These are phyloP conservation scores for Drosophila paulistorum DNA, from an alignment of 1,140 invertebrate genomes.

Conservation along the genomic window DNA sequence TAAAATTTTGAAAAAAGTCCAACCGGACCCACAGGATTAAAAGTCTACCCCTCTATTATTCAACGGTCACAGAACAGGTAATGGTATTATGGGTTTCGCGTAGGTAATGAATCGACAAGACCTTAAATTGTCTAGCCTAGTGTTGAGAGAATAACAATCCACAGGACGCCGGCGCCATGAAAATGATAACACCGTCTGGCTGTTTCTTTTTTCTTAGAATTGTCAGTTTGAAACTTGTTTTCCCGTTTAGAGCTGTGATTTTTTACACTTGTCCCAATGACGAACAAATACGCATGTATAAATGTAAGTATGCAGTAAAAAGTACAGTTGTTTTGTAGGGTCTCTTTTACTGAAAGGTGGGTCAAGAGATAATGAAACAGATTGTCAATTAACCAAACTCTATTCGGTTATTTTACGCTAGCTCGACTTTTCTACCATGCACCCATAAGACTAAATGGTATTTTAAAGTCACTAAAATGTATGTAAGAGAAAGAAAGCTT, in stretches of 20 bases:
- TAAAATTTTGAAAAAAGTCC: no score
- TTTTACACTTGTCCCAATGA: conserved; percentile 61
- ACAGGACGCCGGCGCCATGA: conserved; percentile 72
- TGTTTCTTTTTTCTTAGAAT: conserved; percentile 57
- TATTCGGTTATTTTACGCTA: no score
- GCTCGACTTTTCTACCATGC: no score
- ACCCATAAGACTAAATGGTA: no score
- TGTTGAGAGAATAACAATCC: conserved; percentile 50
- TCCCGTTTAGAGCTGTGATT: conserved; percentile 47
- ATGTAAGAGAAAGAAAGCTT: no score
- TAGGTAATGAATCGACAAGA: conserved; percentile 49
- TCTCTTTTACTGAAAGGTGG: neutral
- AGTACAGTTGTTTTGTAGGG: conserved; percentile 19
- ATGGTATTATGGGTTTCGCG: conserved; percentile 27
- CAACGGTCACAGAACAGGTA: conserved; percentile 36
- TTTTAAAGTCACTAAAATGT: no score
- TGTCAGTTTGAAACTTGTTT: conserved; percentile 30
- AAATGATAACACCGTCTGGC: conserved; percentile 50
- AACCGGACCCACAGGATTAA: conserved; percentile 6
- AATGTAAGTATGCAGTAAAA: no score
- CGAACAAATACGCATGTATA: no score
- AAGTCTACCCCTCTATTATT: no score
- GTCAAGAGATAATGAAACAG: neutral
- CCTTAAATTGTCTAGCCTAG: conserved; percentile 21
- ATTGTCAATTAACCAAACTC: no score